phyloP scores from a whole-genome alignment of 1,140 invertebrate genomes.

The Drosophila sproati region DNA sequence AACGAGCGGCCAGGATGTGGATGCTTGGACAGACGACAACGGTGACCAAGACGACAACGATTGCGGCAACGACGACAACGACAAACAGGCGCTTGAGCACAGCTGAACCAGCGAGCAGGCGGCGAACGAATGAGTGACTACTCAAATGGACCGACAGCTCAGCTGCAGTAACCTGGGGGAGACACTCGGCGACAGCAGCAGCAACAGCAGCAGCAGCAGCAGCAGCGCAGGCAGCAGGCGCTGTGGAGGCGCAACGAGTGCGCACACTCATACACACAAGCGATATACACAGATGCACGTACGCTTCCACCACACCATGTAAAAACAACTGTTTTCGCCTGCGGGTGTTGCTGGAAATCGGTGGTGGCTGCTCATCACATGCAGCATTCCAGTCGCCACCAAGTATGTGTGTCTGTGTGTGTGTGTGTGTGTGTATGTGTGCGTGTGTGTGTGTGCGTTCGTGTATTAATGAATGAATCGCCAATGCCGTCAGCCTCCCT shows the following conservation, averaged over 20 bases:
- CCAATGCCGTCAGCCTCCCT: slow-evolving; percentile 57
- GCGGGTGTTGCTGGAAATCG: slow-evolving; percentile 48
- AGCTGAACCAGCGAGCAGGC: slow-evolving; percentile 81
- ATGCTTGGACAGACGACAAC: slow-evolving; percentile 13
- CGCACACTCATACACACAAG: slow-evolving; percentile 60
- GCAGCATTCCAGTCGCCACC: slow-evolving; percentile 68
- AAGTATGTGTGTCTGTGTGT: slow-evolving; percentile 4
- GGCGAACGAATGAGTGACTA: slow-evolving; percentile 79
- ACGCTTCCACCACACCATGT: slow-evolving; percentile 22
- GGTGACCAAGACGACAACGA: slow-evolving; percentile 37
- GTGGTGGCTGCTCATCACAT: slow-evolving; percentile 63
- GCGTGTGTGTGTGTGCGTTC: slow-evolving; percentile 41
- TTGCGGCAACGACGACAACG: slow-evolving; percentile 23
- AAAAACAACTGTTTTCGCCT: slow-evolving; percentile 47
- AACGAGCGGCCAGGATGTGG: slow-evolving; percentile 24
- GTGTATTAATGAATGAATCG: slow-evolving; percentile 81
- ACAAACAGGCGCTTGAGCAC: slow-evolving; percentile 60
- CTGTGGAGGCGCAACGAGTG: slow-evolving; percentile 77
- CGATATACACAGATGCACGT: slow-evolving; percentile 10
- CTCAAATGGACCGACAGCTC: slow-evolving; percentile 77
- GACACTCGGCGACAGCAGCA: slow-evolving; percentile 40
- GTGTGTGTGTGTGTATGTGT: slow-evolving; percentile 13
- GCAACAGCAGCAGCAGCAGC: slow-evolving; percentile 30
- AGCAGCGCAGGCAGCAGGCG: slow-evolving; percentile 54
- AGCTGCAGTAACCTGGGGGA: slow-evolving; percentile 65